Percentiles rank a stretch among this genome's conserved stretches.
Evolutionary conservation across 2,888 invertebrate species (phyloP).

Genomic region (Drosophila ezoana): DNA sequence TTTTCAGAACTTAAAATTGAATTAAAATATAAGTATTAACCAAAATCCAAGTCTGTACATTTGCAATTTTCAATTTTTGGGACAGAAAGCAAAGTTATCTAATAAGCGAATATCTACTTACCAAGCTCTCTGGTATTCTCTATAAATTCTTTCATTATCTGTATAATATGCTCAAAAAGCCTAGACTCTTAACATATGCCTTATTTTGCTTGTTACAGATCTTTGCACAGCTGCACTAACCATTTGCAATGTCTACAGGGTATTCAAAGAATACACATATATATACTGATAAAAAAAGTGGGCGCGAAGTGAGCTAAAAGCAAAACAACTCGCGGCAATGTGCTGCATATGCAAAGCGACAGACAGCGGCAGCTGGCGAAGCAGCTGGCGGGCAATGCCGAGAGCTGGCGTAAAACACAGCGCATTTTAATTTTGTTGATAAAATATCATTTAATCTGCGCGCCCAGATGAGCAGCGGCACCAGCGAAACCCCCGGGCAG

Average conservation of each 20-base stretch:
- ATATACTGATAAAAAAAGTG: not conserved
- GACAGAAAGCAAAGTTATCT: too few species aligned
- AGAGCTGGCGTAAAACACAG: slow-evolving; percentile 21
- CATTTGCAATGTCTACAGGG: not conserved
- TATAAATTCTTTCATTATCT: too few species aligned
- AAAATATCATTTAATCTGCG: slow-evolving; percentile 75
- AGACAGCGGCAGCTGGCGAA: slow-evolving; percentile 1
- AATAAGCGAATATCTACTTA: too few species aligned
- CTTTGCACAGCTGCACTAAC: too few species aligned
- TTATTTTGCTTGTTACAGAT: too few species aligned
- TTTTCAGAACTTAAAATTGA: too few species aligned
- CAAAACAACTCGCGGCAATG: slow-evolving; percentile 33
- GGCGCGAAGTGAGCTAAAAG: slow-evolving; percentile 11
- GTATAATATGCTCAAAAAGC: too few species aligned
- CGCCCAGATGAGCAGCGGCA: slow-evolving; percentile 46
- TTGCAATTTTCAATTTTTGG: too few species aligned
- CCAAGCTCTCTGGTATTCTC: too few species aligned
- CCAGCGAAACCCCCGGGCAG: not conserved
- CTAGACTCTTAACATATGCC: too few species aligned
- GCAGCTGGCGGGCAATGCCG: slow-evolving; percentile 27
- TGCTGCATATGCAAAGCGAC: slow-evolving; percentile 42
- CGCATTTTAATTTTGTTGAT: slow-evolving; percentile 74
- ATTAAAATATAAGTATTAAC: too few species aligned
- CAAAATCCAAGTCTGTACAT: too few species aligned
- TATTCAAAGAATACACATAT: not conserved